These are phyloP conservation scores for Chelonus formosanus DNA, from an alignment of 2,888 invertebrate species.

Conservation along the genomic window DNA sequence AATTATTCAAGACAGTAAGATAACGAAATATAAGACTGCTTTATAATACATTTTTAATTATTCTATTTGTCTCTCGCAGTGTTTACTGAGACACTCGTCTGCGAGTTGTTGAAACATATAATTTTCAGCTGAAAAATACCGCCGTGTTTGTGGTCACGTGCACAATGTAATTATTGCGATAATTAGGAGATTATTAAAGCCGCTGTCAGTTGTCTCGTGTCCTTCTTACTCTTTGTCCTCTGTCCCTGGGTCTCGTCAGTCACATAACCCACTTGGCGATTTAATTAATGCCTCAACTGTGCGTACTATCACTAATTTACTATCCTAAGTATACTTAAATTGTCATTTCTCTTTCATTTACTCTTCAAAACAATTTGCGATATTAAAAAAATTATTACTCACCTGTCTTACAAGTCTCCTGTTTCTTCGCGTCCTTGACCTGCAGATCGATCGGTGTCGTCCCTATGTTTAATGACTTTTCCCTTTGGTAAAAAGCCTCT, in stretches of 20 bases:
- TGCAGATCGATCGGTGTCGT: slow-evolving; percentile 12
- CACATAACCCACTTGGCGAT: background rate
- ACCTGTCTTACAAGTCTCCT: slow-evolving; percentile 7
- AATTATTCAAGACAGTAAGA: slow-evolving; percentile 25
- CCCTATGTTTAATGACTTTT: background rate
- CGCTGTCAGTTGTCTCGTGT: slow-evolving; percentile 38
- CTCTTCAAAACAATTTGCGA: no score
- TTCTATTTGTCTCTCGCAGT: slow-evolving; percentile 52
- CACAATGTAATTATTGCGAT: slow-evolving; percentile 51
- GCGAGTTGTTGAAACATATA: slow-evolving; percentile 41
- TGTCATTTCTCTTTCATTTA: no score
- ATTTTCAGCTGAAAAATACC: slow-evolving; percentile 46
- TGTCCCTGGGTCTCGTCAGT: background rate
- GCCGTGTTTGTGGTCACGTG: slow-evolving; percentile 44
- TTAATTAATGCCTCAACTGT: slow-evolving; percentile 25
- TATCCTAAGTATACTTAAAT: background rate
- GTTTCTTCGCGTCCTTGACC: background rate
- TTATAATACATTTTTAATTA: slow-evolving; percentile 60
- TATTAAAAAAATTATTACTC: no score
- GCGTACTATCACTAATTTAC: slow-evolving; percentile 22
- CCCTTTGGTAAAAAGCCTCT: background rate
- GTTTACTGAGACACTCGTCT: slow-evolving; percentile 10
- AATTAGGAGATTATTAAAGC: slow-evolving; percentile 54
- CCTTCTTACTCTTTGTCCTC: slow-evolving; percentile 37
- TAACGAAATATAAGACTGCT: slow-evolving; percentile 36